These are phyloP conservation scores for Dasypolia templi DNA, from an alignment of 2,888 invertebrate species.

Conservation along the genomic window DNA sequence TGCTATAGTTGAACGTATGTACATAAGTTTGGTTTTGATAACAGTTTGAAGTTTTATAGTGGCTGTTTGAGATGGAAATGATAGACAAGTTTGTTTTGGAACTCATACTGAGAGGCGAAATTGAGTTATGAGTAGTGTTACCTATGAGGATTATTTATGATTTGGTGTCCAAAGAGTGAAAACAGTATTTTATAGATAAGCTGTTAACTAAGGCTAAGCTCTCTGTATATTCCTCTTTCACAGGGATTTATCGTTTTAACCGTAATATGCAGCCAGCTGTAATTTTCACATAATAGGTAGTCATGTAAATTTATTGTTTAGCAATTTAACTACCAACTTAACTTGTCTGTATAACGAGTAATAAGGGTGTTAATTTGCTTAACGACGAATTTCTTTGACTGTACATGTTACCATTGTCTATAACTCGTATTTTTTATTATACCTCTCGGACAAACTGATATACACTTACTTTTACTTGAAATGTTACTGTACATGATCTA, in stretches of 20 bases:
- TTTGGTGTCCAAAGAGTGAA: neutral
- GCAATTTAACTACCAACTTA: no score
- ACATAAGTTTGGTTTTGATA: slow-evolving; percentile 54
- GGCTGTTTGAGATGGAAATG: slow-evolving; percentile 46
- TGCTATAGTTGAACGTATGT: slow-evolving; percentile 3
- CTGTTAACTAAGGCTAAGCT: neutral
- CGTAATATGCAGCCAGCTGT: neutral
- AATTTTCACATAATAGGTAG: neutral
- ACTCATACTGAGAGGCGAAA: neutral
- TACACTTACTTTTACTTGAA: neutral
- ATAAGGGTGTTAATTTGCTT: no score
- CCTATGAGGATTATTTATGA: no score
- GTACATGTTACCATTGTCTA: neutral
- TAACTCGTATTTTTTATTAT: no score
- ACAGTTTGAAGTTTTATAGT: slow-evolving; percentile 56
- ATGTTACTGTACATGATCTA: neutral
- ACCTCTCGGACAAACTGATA: neutral
- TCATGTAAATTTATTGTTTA: no score
- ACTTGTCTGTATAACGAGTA: no score
- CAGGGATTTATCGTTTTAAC: neutral
- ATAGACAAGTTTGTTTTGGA: slow-evolving; percentile 34
- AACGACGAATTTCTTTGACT: no score
- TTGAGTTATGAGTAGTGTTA: neutral
- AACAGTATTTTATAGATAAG: no score
- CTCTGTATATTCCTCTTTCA: neutral